phyloP scores from a whole-genome alignment of 2,113 vertebrate genomes.

The Microcebus lehilahytsara region DNA sequence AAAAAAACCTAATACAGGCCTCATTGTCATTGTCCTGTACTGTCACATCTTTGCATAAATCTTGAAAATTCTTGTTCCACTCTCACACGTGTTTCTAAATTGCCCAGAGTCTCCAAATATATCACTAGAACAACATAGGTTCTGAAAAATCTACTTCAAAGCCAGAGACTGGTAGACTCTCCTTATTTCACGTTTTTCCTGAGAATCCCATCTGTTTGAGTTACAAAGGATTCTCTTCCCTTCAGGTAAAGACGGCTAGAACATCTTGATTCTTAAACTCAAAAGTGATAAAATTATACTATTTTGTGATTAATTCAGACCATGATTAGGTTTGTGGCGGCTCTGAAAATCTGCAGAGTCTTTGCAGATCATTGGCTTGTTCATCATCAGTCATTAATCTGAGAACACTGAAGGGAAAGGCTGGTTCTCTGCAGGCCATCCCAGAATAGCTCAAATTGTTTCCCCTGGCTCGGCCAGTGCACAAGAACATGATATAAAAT shows the following conservation, averaged over 20 bases:
- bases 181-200: neutral
- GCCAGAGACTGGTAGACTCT: neutral
- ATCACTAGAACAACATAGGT: neutral
- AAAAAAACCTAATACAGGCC: neutral
- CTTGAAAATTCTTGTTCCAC: neutral
- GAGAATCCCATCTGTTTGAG: neutral
- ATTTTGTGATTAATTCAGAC: neutral
- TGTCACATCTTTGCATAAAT: neutral
- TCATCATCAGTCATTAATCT: neutral
- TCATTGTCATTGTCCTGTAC: neutral
- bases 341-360: neutral
- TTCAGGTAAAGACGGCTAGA: neutral
- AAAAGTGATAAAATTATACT: neutral
- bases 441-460: slow-evolving; percentile 65
- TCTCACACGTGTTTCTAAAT: neutral
- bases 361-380: neutral
- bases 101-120: neutral
- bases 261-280: neutral
- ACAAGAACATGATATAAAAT: slow-evolving; percentile 60
- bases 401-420: slow-evolving; percentile 36
- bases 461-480: slow-evolving; percentile 39
- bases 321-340: neutral
- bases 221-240: neutral
- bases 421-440: slow-evolving; percentile 50
- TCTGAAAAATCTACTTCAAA: neutral